A percentile compares a stretch with the other conserved stretches of the same genome.
Conservation (phyloP, 2,797 vertebrate species). For the Macropus fuliginosus region DNA sequence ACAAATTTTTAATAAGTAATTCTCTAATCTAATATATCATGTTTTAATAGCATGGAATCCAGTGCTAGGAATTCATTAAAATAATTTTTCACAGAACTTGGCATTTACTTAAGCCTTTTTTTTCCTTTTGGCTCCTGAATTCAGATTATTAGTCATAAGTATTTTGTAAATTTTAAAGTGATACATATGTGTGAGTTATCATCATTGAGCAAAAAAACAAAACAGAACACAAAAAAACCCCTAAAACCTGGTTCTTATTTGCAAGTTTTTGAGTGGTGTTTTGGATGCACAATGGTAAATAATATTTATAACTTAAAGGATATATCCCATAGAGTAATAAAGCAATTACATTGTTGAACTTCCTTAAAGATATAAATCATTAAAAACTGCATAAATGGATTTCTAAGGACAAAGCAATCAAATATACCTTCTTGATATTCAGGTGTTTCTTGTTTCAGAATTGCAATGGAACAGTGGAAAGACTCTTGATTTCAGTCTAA, state of each 20-base stretch:
- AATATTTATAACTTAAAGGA: constrained; percentile 38
- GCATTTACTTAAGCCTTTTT: constrained; percentile 7
- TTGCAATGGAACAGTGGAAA: not conserved
- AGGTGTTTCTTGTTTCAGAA: not conserved
- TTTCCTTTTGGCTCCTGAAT: not conserved
- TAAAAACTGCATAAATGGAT: constrained; percentile 43
- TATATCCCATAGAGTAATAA: constrained; percentile 38
- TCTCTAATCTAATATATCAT: not conserved
- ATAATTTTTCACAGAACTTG: not conserved
- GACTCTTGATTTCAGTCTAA: not conserved
- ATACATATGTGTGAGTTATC: not conserved
- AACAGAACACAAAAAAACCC: not conserved
- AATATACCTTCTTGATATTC: constrained; percentile 26
- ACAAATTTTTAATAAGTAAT: not conserved
- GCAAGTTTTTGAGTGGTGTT: constrained; percentile 17
- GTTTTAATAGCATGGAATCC: not conserved
- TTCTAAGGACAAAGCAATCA: constrained; percentile 22
- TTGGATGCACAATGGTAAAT: constrained; percentile 59
- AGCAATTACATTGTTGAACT: constrained; percentile 43
- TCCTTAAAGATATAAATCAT: constrained; percentile 51
- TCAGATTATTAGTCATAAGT: constrained; percentile 7
- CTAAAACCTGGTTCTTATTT: constrained; percentile 19
- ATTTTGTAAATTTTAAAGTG: not conserved
- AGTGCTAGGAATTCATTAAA: not conserved
- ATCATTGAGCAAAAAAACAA: not conserved